Conservation (phyloP, 1,140 invertebrate species). For the Leptopilina boulardi region DNA sequence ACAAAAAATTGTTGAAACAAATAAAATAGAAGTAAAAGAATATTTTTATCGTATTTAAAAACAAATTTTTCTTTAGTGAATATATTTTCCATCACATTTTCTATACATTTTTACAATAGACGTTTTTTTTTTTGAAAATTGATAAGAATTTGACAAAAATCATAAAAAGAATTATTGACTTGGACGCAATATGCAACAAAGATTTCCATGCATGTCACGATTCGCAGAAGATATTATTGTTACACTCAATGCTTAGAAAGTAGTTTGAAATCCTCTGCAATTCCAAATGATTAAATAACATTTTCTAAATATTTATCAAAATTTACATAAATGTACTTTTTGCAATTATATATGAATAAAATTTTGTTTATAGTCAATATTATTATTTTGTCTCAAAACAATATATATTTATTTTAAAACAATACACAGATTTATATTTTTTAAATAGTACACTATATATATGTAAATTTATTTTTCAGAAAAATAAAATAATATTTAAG, state of each 20-base stretch:
- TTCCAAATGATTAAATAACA: conserved; percentile 1
- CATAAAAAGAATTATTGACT: background rate
- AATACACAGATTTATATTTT: too few relatives aligned
- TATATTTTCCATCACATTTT: too few relatives aligned
- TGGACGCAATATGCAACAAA: background rate
- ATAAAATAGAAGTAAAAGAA: too few relatives aligned
- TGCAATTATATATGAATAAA: background rate
- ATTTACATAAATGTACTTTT: background rate
- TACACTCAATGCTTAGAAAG: conserved; percentile 27
- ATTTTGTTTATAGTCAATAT: background rate
- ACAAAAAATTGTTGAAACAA: too few relatives aligned
- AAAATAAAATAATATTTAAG: too few relatives aligned
- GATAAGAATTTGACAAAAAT: conserved; percentile 9
- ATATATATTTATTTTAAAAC: too few relatives aligned
- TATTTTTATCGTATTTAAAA: too few relatives aligned
- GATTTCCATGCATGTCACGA: conserved; percentile 12
- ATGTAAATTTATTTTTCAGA: background rate
- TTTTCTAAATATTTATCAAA: conserved; percentile 12
- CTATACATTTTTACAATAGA: too few relatives aligned
- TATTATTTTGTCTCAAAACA: background rate
- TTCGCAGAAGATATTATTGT: conserved; percentile 19
- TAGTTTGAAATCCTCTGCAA: conserved; percentile 14
- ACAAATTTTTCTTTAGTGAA: too few relatives aligned
- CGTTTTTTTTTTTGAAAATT: background rate
- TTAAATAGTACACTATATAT: too few relatives aligned